phyloP scores from a whole-genome alignment of 2,888 invertebrate species.

The Pterostichus niger region DNA sequence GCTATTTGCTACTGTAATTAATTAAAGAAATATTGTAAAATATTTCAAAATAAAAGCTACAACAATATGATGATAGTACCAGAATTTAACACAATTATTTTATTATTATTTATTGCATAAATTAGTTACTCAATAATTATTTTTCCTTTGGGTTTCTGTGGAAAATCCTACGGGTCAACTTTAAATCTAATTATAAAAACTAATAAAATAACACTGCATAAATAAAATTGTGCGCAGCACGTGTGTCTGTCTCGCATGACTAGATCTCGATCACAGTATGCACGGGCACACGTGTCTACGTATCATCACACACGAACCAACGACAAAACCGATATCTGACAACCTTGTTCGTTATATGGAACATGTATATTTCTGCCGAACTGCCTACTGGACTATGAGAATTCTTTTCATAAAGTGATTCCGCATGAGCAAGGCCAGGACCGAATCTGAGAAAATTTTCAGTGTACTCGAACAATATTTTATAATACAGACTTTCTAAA shows the following conservation, averaged over 20 bases:
- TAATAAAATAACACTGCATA: background rate
- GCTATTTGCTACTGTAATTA: too few relatives aligned
- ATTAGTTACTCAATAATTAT: background rate
- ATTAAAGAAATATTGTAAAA: too few relatives aligned
- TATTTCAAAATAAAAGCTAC: too few relatives aligned
- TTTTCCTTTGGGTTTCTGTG: too few relatives aligned
- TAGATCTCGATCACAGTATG: constrained; percentile 12
- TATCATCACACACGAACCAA: constrained; percentile 19
- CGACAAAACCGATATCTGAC: constrained; percentile 25
- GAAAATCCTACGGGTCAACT: background rate
- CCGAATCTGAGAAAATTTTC: background rate
- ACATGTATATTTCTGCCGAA: background rate
- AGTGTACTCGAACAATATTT: background rate
- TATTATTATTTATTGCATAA: background rate
- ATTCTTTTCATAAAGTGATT: constrained; percentile 23
- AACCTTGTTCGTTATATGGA: constrained; percentile 15
- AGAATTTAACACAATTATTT: too few relatives aligned
- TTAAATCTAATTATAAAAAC: background rate
- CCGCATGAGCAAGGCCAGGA: background rate
- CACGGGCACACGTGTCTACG: background rate
- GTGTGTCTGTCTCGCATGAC: background rate
- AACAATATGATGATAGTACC: too few relatives aligned
- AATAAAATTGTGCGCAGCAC: background rate
- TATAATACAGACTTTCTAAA: background rate
- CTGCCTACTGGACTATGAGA: constrained; percentile 23